A percentile compares a stretch with the other conserved stretches of the same genome.
Conservation (phyloP, 1,140 invertebrate genomes). For the Ceratina calcarata region DNA sequence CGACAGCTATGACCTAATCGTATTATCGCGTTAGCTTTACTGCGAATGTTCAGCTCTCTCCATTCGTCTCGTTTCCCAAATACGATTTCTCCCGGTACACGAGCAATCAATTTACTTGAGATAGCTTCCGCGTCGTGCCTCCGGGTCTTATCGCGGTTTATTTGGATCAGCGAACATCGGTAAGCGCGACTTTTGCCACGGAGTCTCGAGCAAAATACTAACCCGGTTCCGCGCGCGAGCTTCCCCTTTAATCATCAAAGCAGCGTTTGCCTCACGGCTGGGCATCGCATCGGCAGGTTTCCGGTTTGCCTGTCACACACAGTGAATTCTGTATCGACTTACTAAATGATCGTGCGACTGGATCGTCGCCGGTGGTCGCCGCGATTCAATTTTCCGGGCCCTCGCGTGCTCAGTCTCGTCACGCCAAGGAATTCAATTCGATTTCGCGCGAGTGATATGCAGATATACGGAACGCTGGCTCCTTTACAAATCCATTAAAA, state of each 20-base stretch:
- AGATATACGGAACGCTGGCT: neutral
- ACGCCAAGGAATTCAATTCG: constrained; percentile 47
- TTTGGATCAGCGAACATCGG: neutral
- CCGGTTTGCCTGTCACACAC: too few species aligned
- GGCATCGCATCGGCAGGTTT: too few species aligned
- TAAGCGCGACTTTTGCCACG: neutral
- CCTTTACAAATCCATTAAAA: constrained; percentile 42
- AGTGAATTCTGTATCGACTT: constrained; percentile 29
- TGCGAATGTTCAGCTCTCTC: neutral
- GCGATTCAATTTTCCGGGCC: constrained; percentile 60
- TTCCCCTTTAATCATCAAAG: neutral
- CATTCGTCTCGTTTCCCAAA: neutral
- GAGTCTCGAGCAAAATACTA: too few species aligned
- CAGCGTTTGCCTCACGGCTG: neutral
- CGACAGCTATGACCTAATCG: neutral
- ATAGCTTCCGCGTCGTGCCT: neutral
- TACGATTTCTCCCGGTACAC: neutral
- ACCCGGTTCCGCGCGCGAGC: too few species aligned
- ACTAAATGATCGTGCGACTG: constrained; percentile 41
- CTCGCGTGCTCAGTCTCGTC: constrained; percentile 47
- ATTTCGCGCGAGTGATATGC: constrained; percentile 43
- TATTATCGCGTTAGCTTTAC: neutral
- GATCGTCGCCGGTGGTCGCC: constrained; percentile 15
- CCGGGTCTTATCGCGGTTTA: neutral
- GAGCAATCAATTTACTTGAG: neutral